Conservation (phyloP, 2,797 vertebrate species). For the Artibeus lituratus region DNA sequence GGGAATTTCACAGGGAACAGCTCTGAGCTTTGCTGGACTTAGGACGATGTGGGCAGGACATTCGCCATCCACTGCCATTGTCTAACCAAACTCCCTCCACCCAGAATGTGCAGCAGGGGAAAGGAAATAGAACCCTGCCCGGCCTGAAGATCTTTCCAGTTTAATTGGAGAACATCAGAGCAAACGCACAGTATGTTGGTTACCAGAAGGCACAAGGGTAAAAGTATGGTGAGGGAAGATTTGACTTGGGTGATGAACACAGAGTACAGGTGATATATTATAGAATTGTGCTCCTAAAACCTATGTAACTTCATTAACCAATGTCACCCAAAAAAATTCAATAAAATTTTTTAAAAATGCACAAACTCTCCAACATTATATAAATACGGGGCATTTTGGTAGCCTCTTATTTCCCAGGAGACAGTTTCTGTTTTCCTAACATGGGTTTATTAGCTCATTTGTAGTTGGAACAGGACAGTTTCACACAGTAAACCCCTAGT, state of each 20-base stretch:
- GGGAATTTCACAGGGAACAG: not conserved
- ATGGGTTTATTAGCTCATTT: not conserved
- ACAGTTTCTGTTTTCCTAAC: not conserved
- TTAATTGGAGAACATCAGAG: constrained; percentile 32
- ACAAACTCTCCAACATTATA: not conserved
- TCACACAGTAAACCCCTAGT: not conserved
- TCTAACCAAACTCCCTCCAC: not conserved
- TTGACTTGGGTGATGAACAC: not conserved
- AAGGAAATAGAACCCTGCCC: not conserved
- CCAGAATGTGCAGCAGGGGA: not conserved
- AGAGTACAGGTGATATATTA: not conserved
- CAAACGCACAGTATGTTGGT: not conserved
- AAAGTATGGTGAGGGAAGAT: not conserved
- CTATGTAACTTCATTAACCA: not conserved
- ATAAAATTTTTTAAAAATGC: not conserved
- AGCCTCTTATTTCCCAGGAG: not conserved
- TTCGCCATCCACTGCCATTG: not conserved
- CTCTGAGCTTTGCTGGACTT: not conserved
- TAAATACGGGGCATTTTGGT: not conserved
- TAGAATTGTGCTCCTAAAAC: not conserved
- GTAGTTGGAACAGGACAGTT: not conserved
- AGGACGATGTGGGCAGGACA: not conserved
- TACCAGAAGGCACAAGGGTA: not conserved
- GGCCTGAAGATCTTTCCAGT: not conserved
- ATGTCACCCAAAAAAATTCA: not conserved